A percentile compares a stretch with the other conserved stretches of the same genome.
Conservation (phyloP, 2,888 invertebrate species). For the Stenodera caucasica region DNA sequence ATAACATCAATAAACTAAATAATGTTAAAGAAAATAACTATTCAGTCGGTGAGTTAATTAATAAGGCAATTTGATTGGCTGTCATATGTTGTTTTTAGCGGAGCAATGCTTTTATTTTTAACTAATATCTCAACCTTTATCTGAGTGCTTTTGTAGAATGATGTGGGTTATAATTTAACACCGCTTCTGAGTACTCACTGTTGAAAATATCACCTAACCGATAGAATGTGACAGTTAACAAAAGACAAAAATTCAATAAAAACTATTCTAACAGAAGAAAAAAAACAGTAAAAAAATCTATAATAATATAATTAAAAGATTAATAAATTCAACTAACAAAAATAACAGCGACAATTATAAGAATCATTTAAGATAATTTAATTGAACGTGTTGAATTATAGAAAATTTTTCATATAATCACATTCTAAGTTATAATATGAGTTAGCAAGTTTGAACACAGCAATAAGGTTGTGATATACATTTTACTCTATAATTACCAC, state of each 20-base stretch:
- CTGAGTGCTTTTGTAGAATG: slow-evolving; percentile 33
- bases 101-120: slow-evolving; percentile 46
- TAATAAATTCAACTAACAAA: not conserved
- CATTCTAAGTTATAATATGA: slow-evolving; percentile 37
- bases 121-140: slow-evolving; percentile 44
- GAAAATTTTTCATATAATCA: slow-evolving; percentile 28
- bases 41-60: slow-evolving; percentile 43
- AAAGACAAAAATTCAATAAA: too few species aligned
- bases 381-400: too few species aligned
- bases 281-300: too few species aligned
- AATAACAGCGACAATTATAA: too few species aligned
- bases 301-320: too few species aligned
- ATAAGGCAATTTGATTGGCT: slow-evolving; percentile 44
- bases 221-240: slow-evolving; percentile 22
- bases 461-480: slow-evolving; percentile 42
- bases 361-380: too few species aligned
- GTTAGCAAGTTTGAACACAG: slow-evolving; percentile 38
- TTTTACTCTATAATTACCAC: slow-evolving; percentile 39
- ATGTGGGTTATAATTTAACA: slow-evolving; percentile 32
- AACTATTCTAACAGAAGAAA: too few species aligned
- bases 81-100: slow-evolving; percentile 48
- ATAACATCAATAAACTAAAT: slow-evolving; percentile 13
- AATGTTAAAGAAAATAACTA: slow-evolving; percentile 9
- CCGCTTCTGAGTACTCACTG: slow-evolving; percentile 33
- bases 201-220: slow-evolving; percentile 14